Evolutionary conservation across 1,140 invertebrate genomes (phyloP).

Genomic region (Calliphora vicina): DNA sequence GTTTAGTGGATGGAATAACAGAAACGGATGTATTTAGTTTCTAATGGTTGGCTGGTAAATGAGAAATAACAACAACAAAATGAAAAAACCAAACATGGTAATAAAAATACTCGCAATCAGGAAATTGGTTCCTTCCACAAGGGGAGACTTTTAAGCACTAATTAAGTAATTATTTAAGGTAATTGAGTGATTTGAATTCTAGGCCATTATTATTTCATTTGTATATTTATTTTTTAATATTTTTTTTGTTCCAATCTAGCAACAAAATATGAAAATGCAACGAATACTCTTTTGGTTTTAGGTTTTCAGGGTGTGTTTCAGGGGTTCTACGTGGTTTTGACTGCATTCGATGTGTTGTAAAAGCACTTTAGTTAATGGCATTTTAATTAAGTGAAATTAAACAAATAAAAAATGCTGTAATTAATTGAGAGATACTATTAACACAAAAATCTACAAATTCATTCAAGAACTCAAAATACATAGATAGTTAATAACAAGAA

Average conservation of each 20-base stretch:
- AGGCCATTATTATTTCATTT: too few species aligned
- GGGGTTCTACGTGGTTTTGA: neutral
- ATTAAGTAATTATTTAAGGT: slow-evolving; percentile 20
- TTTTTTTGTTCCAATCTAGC: neutral
- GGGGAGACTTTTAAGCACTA: neutral
- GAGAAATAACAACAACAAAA: neutral
- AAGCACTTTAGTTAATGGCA: neutral
- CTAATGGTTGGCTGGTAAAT: neutral
- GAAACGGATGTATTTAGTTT: neutral
- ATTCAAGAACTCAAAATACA: neutral
- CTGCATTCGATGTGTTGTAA: neutral
- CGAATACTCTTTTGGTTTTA: neutral
- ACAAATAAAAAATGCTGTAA: neutral
- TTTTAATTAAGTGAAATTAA: slow-evolving; percentile 24
- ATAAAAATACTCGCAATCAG: neutral
- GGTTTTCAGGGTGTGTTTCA: neutral
- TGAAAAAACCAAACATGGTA: neutral
- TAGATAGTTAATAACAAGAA: neutral
- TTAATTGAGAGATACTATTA: neutral
- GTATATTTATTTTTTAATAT: too few species aligned
- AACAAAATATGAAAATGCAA: neutral
- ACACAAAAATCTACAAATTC: neutral
- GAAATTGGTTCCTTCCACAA: neutral
- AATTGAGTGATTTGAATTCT: slow-evolving; percentile 16
- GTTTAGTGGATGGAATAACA: neutral